Conservation (phyloP, 2,113 vertebrate genomes). For the Sylvietta virens region DNA sequence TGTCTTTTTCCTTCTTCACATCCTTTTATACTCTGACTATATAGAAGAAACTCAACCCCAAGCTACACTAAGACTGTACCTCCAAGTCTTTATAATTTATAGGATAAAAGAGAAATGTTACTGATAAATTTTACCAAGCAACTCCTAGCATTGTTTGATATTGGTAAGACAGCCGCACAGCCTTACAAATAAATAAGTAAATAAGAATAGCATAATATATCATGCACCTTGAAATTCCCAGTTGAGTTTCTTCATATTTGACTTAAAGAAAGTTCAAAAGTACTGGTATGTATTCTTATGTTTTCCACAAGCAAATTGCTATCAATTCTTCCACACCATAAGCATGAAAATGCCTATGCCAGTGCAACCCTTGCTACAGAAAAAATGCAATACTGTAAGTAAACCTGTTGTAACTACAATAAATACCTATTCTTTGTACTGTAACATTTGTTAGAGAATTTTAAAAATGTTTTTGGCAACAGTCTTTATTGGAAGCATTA, state of each 20-base stretch:
- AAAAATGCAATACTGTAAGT: background rate
- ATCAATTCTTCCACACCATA: background rate
- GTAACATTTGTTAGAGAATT: accelerated
- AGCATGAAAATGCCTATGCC: background rate
- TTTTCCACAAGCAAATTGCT: background rate
- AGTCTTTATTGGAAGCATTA: accelerated
- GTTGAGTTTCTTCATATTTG: background rate
- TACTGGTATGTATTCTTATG: accelerated
- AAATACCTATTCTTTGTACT: background rate
- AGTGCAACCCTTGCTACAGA: background rate
- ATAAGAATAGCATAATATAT: background rate
- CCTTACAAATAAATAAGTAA: background rate
- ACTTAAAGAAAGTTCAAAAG: background rate
- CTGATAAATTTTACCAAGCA: background rate
- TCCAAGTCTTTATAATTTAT: background rate
- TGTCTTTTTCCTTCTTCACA: background rate
- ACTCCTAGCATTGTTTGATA: background rate
- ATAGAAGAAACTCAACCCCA: background rate
- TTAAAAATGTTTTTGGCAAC: accelerated
- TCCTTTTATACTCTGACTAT: background rate
- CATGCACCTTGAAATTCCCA: background rate
- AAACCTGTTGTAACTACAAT: background rate
- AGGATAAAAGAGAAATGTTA: background rate
- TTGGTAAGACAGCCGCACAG: accelerated
- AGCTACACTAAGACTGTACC: background rate